A percentile compares a stretch with the other conserved stretches of the same genome.
Conservation (phyloP, 2,797 vertebrate genomes). For the Argyrosomus regius region DNA sequence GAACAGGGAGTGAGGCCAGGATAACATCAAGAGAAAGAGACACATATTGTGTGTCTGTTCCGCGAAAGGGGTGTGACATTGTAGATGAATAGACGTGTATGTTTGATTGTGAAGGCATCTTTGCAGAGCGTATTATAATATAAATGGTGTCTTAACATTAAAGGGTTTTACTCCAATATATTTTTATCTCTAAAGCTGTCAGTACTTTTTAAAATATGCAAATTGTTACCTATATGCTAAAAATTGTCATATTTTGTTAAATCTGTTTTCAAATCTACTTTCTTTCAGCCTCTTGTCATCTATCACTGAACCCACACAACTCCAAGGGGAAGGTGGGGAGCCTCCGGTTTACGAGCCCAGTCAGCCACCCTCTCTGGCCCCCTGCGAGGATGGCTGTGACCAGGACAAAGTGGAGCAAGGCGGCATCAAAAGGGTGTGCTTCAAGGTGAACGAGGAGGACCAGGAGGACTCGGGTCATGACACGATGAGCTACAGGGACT, state of each 20-base stretch:
- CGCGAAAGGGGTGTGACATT: slow-evolving; percentile 50
- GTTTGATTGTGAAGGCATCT: slow-evolving; percentile 5
- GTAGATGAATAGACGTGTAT: slow-evolving; percentile 36
- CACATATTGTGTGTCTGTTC: slow-evolving; percentile 54
- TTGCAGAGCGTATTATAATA: slow-evolving; percentile 18
- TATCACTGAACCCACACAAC: slow-evolving; percentile 94
- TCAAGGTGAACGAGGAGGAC: slow-evolving; percentile 97
- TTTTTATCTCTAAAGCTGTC: neutral
- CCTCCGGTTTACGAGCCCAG: slow-evolving; percentile 85
- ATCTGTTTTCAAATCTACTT: neutral
- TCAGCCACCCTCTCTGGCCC: slow-evolving; percentile 84
- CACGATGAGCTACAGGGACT: slow-evolving; percentile 98
- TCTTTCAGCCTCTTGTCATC: slow-evolving; percentile 83
- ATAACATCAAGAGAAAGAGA: slow-evolving; percentile 68
- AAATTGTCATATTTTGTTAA: neutral
- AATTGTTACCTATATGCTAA: neutral
- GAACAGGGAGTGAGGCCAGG: slow-evolving; percentile 74
- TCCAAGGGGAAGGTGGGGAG: slow-evolving; percentile 82
- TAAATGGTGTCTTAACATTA: neutral
- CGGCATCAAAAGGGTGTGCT: slow-evolving; percentile 95
- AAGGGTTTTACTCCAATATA: neutral
- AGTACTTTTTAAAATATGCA: neutral
- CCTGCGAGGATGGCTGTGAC: slow-evolving; percentile 88
- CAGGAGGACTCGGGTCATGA: slow-evolving; percentile 99
- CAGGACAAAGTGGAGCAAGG: slow-evolving; percentile 92